Conservation (phyloP, 2,888 invertebrate genomes). For the Resseliella maxima region DNA sequence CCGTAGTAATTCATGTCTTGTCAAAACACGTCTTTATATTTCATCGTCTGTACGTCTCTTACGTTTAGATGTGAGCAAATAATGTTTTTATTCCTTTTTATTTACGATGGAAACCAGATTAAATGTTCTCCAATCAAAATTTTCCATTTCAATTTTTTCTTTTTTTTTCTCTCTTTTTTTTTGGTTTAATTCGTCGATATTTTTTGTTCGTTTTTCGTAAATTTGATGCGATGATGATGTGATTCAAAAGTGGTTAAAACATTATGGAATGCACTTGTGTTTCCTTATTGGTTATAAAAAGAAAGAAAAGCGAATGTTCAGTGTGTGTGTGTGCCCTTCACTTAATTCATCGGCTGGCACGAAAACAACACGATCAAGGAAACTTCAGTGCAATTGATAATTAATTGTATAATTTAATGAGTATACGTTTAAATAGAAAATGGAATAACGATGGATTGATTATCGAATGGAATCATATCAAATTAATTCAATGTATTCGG, state of each 20-base stretch:
- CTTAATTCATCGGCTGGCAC: background rate
- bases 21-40: background rate
- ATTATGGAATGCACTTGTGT: background rate
- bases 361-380: constrained; percentile 26
- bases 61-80: background rate
- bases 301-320: no score
- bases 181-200: background rate
- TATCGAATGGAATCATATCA: background rate
- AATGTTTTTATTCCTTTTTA: background rate
- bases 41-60: background rate
- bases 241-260: background rate
- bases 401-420: background rate
- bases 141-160: background rate
- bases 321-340: background rate
- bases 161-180: background rate
- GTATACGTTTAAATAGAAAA: background rate
- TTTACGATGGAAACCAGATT: constrained; percentile 22
- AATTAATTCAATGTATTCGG: background rate
- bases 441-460: no score
- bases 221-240: background rate
- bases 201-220: background rate
- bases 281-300: background rate
- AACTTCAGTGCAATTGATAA: background rate
- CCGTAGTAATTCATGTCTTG: constrained; percentile 4
- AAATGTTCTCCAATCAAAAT: background rate